Percentiles rank a stretch among this genome's conserved stretches.
Conservation (phyloP, 2,888 invertebrate genomes). For the Selenia dentaria region DNA sequence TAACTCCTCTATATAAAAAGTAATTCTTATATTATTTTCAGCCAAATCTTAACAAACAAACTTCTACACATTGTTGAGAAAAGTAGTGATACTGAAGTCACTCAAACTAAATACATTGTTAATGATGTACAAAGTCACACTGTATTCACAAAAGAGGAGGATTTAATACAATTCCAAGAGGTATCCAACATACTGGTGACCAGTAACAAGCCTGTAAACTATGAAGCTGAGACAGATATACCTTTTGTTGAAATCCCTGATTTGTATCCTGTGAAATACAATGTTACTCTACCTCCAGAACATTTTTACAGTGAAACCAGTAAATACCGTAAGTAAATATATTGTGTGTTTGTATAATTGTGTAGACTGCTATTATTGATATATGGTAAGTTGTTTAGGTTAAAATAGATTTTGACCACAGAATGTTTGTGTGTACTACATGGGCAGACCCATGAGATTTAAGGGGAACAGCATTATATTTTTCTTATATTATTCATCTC, state of each 20-base stretch:
- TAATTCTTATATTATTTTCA: slow-evolving; percentile 54
- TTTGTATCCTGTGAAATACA: slow-evolving; percentile 90
- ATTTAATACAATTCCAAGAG: slow-evolving; percentile 87
- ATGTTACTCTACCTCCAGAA: slow-evolving; percentile 86
- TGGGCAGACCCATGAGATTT: no score
- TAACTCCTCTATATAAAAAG: no score
- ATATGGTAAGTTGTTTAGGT: no score
- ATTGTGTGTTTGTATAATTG: no score
- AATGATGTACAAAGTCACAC: slow-evolving; percentile 85
- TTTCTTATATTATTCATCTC: no score
- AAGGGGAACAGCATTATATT: no score
- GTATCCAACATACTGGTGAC: slow-evolving; percentile 88
- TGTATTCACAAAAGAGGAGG: slow-evolving; percentile 85
- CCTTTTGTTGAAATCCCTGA: slow-evolving; percentile 86
- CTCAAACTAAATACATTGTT: slow-evolving; percentile 82
- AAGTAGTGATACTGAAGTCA: slow-evolving; percentile 79
- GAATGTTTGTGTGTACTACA: no score
- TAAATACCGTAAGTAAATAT: slow-evolving; percentile 91
- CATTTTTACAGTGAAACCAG: slow-evolving; percentile 87
- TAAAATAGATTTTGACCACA: no score
- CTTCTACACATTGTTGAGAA: slow-evolving; percentile 88
- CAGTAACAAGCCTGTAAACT: slow-evolving; percentile 85
- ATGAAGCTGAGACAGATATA: slow-evolving; percentile 77
- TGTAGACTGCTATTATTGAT: no score
- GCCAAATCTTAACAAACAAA: slow-evolving; percentile 87